Base-by-base conservation (phyloP, 2,888 invertebrate genomes). In the Unio pictorum region DNA sequence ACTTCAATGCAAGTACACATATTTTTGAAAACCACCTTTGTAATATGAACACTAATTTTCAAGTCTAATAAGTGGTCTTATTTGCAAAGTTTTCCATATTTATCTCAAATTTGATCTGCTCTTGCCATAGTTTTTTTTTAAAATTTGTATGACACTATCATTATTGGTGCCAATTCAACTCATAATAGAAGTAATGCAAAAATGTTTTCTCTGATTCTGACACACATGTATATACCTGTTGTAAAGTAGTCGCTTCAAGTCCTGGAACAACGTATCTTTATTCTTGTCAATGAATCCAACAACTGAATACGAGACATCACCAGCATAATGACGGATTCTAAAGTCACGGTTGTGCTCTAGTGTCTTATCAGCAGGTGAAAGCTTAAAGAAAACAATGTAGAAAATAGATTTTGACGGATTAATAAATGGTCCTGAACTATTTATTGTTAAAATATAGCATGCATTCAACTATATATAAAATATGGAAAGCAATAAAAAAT, bases 281-380 rank as follows among this genome's bases (percentile, higher is more conserved):
- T 99, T 99, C 91, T 99, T 99, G 90, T 99, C 98, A 90, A 99
- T 93, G 91, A 99, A 99, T 1, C 97, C 97, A 20, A 92, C 92
- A 26, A 97, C 93, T 68, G 93, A 93, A 91, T 99, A 99, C 20
- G 95, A 95, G 54, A 99, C 99, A 87, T 98, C 96, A 6, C 99
- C 99, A 0, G 99, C 99, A 90, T 99, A 99, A 90, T 99, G 99
- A 20, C 95, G 95, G 87, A 85, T 91, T 86, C 90, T 86, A 82
- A 91, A 90, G 74, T 91, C 90, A 55, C 88, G 83, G 59, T 88
- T 88, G 73, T 91, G 91, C 63, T 90, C 90, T 69, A 92, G 81
- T 4, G 88, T 84, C 82, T 92, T 92, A 81, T 92, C 91, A 23
- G 89, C 84, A 30, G 90, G 89, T 58, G 83, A 82, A 54, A 89